Evolutionary conservation across 2,888 invertebrate genomes (phyloP).

Genomic region (Apoda limacodes): DNA sequence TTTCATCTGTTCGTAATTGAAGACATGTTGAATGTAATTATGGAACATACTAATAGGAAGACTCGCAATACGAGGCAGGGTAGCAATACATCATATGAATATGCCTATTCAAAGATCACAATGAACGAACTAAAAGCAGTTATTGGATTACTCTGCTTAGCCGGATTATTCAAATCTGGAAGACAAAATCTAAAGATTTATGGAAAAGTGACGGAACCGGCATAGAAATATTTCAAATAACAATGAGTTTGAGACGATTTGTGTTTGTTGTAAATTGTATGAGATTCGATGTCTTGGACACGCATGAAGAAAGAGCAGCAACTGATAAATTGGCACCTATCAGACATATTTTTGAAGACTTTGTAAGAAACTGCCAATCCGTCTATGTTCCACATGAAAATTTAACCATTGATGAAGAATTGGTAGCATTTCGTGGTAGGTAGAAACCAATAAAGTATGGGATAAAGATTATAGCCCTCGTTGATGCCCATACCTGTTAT

Average conservation of each 20-base stretch:
- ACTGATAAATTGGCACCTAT: background rate
- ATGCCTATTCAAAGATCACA: constrained; percentile 7
- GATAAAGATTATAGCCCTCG: constrained; percentile 15
- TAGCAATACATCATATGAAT: no score
- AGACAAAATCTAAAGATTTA: background rate
- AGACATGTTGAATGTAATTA: no score
- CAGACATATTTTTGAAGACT: background rate
- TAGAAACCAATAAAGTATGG: constrained; percentile 19
- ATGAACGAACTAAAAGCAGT: no score
- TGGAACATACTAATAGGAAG: no score
- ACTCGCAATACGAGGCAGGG: no score
- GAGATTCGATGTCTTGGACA: constrained; percentile 19
- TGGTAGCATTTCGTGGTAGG: constrained; percentile 17
- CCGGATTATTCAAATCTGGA: background rate
- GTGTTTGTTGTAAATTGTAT: background rate
- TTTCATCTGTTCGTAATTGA: no score
- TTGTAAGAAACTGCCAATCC: background rate
- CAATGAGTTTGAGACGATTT: background rate
- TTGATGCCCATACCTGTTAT: constrained; percentile 16
- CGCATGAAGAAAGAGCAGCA: constrained; percentile 15
- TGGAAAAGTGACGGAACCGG: background rate
- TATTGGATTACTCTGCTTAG: background rate
- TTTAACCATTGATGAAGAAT: constrained; percentile 14
- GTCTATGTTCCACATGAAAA: constrained; percentile 4
- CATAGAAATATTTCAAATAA: background rate